Conservation (phyloP, 2,113 vertebrate genomes). For the Clarias batrachus region DNA sequence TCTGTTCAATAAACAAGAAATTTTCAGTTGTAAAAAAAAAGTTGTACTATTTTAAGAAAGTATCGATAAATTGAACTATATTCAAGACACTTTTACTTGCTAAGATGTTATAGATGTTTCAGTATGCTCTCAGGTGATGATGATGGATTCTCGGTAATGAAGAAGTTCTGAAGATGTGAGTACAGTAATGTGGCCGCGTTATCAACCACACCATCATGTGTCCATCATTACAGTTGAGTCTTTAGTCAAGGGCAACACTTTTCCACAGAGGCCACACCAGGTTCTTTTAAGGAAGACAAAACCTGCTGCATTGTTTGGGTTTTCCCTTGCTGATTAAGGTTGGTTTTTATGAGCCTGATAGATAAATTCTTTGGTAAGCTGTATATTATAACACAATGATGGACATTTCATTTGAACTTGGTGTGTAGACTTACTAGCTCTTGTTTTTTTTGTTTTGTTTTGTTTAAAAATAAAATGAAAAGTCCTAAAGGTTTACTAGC, state of each 20-base stretch:
- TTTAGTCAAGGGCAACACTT: not conserved
- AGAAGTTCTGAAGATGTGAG: not conserved
- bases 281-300: not conserved
- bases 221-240: not conserved
- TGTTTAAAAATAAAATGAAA: not conserved
- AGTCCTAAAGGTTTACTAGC: not conserved
- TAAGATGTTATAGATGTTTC: too few species aligned
- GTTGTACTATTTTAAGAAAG: too few species aligned
- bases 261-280: not conserved
- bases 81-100: too few species aligned
- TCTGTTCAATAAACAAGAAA: too few species aligned
- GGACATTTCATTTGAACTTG: not conserved
- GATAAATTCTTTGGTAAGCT: not conserved
- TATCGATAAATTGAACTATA: too few species aligned
- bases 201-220: not conserved
- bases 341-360: not conserved
- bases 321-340: too few species aligned
- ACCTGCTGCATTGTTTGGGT: not conserved
- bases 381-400: not conserved
- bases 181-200: not conserved
- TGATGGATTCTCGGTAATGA: not conserved
- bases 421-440: not conserved
- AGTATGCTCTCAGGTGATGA: not conserved
- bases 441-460: not conserved
- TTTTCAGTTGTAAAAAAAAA: too few species aligned